Percentiles rank a stretch among this genome's conserved stretches.
Evolutionary conservation across 1,140 invertebrate species (phyloP).

Genomic region (Drosophila chauvacae): DNA sequence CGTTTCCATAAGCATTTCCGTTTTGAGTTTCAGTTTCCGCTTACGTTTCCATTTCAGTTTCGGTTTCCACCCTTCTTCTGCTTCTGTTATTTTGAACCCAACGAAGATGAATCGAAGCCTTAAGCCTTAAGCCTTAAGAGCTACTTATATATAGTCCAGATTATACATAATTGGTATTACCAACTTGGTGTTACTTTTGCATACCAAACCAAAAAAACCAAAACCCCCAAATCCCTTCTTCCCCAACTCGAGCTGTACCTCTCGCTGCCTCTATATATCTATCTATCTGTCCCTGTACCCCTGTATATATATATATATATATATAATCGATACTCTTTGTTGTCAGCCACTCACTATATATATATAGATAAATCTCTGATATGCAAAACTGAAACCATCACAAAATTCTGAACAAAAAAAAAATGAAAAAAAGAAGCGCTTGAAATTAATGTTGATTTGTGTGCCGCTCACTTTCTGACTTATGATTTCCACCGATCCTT

Average conservation of each 20-base stretch:
- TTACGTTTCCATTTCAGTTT: conserved; percentile 7
- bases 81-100: conserved; percentile 8
- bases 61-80: conserved; percentile 17
- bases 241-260: not conserved
- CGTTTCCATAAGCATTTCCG: conserved; percentile 33
- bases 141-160: not conserved
- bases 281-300: not conserved
- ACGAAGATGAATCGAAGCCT: conserved; percentile 13
- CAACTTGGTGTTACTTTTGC: conserved; percentile 51
- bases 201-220: conserved; percentile 12
- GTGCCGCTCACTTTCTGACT: conserved; percentile 40
- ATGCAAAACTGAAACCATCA: conserved; percentile 68
- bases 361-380: conserved; percentile 36
- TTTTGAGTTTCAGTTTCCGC: conserved; percentile 28
- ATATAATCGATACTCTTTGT: not conserved
- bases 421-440: conserved; percentile 28
- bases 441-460: conserved; percentile 48
- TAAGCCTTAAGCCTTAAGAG: conserved; percentile 4
- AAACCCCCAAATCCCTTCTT: not conserved
- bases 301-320: conserved; percentile 32
- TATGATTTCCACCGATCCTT: conserved; percentile 43
- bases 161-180: conserved; percentile 18
- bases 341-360: conserved; percentile 21
- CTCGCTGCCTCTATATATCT: conserved; percentile 1
- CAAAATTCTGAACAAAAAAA: conserved; percentile 43